A percentile compares a stretch with the other conserved stretches of the same genome.
These are phyloP conservation scores for Caenorhabditis sulstoni DNA, from an alignment of 2,888 invertebrate species.

Conservation along the genomic window DNA sequence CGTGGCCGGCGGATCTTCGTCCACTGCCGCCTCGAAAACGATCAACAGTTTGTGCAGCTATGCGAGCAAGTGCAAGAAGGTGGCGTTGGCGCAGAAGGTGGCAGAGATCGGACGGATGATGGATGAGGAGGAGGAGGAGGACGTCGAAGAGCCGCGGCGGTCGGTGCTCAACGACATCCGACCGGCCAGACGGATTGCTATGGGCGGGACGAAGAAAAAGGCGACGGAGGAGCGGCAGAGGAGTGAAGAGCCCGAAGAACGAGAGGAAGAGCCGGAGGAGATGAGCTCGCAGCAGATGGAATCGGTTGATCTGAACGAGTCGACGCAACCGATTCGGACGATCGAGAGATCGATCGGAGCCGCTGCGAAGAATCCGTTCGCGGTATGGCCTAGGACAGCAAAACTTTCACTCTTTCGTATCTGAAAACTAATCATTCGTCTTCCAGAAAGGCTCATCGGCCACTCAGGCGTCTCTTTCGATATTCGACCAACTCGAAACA, in stretches of 20 bases:
- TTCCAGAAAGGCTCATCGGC: background rate
- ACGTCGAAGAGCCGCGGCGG: constrained; percentile 6
- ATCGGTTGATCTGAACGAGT: constrained; percentile 13
- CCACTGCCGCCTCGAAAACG: constrained; percentile 43
- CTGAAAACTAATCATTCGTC: too few species aligned
- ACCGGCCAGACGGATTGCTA: constrained; percentile 4
- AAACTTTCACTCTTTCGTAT: too few species aligned
- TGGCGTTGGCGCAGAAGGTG: constrained; percentile 72
- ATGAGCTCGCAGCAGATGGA: background rate
- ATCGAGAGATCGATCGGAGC: constrained; percentile 8
- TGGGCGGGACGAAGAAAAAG: background rate
- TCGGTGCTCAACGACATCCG: background rate
- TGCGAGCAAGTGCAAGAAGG: constrained; percentile 67
- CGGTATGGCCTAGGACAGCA: background rate
- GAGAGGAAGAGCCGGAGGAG: background rate
- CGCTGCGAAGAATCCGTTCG: constrained; percentile 41
- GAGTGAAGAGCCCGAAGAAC: constrained; percentile 2
- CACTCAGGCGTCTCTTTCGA: constrained; percentile 28
- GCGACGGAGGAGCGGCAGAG: constrained; percentile 7
- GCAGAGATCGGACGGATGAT: constrained; percentile 47
- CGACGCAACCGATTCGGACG: constrained; percentile 4
- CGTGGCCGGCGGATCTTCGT: constrained; percentile 25
- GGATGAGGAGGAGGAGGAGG: constrained; percentile 9
- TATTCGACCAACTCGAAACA: constrained; percentile 55
- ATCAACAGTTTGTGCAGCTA: constrained; percentile 68